These are phyloP conservation scores for Macaria notata DNA, from an alignment of 2,888 invertebrate species.

Conservation along the genomic window DNA sequence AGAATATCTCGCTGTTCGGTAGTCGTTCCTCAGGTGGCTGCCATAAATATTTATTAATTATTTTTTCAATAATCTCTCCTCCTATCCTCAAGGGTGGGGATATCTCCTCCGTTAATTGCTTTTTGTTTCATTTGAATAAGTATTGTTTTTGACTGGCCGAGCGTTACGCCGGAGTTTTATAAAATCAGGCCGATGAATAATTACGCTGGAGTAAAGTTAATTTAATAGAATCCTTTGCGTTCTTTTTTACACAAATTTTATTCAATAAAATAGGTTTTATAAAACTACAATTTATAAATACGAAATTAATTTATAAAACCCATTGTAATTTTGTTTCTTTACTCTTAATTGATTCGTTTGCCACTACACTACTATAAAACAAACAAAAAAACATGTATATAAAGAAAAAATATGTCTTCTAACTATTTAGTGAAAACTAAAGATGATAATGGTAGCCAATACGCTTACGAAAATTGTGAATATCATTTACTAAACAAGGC, in stretches of 20 bases:
- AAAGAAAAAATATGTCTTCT: too few relatives aligned
- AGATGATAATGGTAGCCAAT: too few relatives aligned
- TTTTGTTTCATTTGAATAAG: conserved; percentile 83
- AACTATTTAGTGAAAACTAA: too few relatives aligned
- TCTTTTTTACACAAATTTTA: conserved; percentile 27
- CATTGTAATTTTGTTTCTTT: too few relatives aligned
- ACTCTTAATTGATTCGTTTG: too few relatives aligned
- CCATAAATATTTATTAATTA: conserved; percentile 83
- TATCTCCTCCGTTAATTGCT: conserved; percentile 80
- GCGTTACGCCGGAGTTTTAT: conserved; percentile 69
- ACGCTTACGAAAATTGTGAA: too few relatives aligned
- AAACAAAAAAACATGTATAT: too few relatives aligned
- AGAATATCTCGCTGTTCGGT: conserved; percentile 50
- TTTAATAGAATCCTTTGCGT: conserved; percentile 66
- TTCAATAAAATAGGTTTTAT: too few relatives aligned
- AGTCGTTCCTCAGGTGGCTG: conserved; percentile 78
- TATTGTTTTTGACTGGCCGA: conserved; percentile 80
- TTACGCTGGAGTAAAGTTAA: conserved; percentile 62
- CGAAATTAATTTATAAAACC: too few relatives aligned
- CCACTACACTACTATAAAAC: too few relatives aligned
- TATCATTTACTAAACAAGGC: too few relatives aligned
- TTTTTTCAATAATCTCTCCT: conserved; percentile 82
- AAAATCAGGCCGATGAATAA: conserved; percentile 75
- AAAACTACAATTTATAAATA: too few relatives aligned
- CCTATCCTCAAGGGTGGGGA: conserved; percentile 76